Base-by-base conservation (phyloP, 2,113 vertebrate species). In the Boulengerochromis microlepis region DNA sequence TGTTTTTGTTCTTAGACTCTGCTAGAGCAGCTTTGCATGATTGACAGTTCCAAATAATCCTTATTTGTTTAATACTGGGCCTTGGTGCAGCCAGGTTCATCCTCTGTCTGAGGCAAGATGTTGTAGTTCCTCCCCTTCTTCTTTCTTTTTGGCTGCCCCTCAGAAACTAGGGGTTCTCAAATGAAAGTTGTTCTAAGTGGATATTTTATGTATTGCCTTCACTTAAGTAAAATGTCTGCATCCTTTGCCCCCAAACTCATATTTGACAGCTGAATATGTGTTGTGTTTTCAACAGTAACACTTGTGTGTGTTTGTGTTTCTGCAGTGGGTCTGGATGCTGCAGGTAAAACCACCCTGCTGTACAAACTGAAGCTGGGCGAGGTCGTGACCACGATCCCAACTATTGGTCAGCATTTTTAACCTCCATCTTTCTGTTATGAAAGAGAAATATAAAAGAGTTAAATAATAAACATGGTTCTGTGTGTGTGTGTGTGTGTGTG, bases 341-440 rank as follows among this genome's bases (percentile, higher is more conserved):
- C 98, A 6, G 98, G 98, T 29, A 98, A 98, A 95, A 98, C 97
- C 83, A 98, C 98, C 35, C 97, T 98, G 91, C 96, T 98, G 56
- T 98, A 98, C 96, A 97, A 96, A 93, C 96, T 98, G 92, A 98
- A 98, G 91, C 95, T 98, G 93, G 97, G 97, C 0, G 97, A 98
- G 93, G 97, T 98, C 5, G 97, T 98, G 64, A 95, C 97, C 90
- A 97, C 97, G 54, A 95, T 98, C 95, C 97, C 98, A 83, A 98
- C 98, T 45, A 96, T 98, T 11, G 97, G 97, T 98, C 53, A 86
- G 91, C 74, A 2, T 8, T 11, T 16, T 3, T 38, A 6, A 54
- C 45, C 19, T 81, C 18, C 10, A 16, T 9, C 10, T 29, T 3
- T 38, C 7, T 11, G 2, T 74, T 16, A 74, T 45, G 38, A 26